Evolutionary conservation across 2,888 invertebrate species (phyloP), one percentile per base, ranked within the genome.

Genomic region (Scotopteryx bipunctaria): DNA sequence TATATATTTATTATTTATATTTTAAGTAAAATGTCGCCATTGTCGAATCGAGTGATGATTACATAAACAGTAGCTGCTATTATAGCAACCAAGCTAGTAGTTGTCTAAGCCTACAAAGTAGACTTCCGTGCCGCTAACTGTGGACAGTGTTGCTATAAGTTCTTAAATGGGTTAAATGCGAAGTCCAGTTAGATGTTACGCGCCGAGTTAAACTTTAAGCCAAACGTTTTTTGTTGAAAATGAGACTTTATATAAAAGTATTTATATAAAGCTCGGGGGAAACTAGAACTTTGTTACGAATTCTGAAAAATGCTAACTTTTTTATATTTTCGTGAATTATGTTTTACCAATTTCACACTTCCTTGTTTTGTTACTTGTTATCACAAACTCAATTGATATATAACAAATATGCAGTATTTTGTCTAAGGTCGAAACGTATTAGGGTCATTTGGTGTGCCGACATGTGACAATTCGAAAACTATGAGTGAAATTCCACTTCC

Each of bases 51-150:
- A 9, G 9, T 27, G 11, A 11, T 9, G 11, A 27, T 11, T 27
- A 27, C 27, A 27, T 27, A 27, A 27, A 27, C 9, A 27, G 27
- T 11, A 27, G 27, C 5, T 27, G 27, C 8, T 23, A 9, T 9
- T 11, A 3, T 33, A 49, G 59, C 55, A 59, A 61, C 43, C 53
- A 67, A 71, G 29, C 23, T 15, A 66, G 68, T 64, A 57, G 67
- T 69, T 63, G 57, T 60, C 59, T 59, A 61, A 73, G 65, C 67
- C 59, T 56, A 68, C 67, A 63, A 69, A 71, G 73, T 69, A 69
- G 65, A 51, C 63, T 67, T 66, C 62, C 57, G 66, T 64, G 64
- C 69, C 66, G 61, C 60, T 61, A 63, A 58, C 67, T 59, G 61
- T 65, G 62, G 64, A 21, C 37, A 31, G 36, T 4, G 36, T 27